A percentile compares a stretch with the other conserved stretches of the same genome.
These are phyloP conservation scores for Drosophila nebulosa DNA, from an alignment of 1,140 invertebrate genomes.

Conservation along the genomic window DNA sequence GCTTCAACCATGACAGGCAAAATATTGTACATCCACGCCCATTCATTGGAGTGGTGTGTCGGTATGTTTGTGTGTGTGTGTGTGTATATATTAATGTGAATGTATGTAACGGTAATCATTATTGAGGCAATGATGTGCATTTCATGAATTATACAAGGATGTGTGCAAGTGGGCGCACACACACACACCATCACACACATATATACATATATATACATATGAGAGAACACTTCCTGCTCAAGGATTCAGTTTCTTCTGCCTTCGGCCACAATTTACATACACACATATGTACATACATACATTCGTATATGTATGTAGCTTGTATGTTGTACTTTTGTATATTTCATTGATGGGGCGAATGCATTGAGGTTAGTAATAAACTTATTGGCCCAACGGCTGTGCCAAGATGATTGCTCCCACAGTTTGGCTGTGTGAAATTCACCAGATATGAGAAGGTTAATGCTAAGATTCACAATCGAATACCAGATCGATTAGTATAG, in stretches of 20 bases:
- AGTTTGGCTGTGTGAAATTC: conserved; percentile 5
- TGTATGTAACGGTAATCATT: conserved; percentile 61
- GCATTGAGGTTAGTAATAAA: conserved; percentile 75
- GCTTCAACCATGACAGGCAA: neutral
- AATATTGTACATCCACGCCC: neutral
- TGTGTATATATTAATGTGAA: neutral
- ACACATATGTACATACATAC: neutral
- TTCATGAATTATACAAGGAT: conserved; percentile 75
- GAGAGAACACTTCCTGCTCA: conserved; percentile 30
- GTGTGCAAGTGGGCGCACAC: conserved; percentile 21
- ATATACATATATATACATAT: conserved; percentile 17
- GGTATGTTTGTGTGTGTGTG: neutral
- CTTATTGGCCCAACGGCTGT: conserved; percentile 71
- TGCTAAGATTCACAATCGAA: neutral
- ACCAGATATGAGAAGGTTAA: neutral
- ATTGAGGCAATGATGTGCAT: conserved; percentile 76
- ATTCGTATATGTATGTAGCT: too few species aligned
- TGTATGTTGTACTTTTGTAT: neutral
- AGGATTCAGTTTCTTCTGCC: conserved; percentile 24
- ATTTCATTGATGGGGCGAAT: conserved; percentile 58
- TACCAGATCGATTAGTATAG: neutral
- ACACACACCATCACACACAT: conserved; percentile 3
- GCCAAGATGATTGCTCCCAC: conserved; percentile 51
- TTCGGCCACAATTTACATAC: neutral
- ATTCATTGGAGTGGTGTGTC: neutral